Base-by-base conservation (phyloP, 2,888 invertebrate genomes). In the Timema cristinae region DNA sequence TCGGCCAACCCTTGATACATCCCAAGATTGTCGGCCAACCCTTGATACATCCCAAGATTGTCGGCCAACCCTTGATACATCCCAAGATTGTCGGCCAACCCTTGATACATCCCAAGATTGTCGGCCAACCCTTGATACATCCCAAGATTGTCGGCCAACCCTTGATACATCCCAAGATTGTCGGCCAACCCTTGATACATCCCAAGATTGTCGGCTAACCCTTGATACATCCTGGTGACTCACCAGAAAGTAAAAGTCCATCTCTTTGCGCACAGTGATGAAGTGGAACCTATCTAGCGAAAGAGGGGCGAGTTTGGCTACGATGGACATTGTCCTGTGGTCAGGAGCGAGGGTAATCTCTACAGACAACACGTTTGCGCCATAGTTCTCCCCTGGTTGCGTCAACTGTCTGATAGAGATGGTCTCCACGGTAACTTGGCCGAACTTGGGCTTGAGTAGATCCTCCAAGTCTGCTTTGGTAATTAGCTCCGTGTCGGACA, bases 391-490 rank as follows among this genome's bases (percentile, higher is more conserved):
- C 9, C 63, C 63, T 13, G 63, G 7, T 7, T 8, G 10, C 11
- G 63, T 63, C 32, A 63, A 13, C 6, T 32, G 63, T 2, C 10
- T 47, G 47, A 10, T 63, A 6, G 63, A 47, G 63, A 63, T 47
- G 16, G 32, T 63, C 63, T 63, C 63, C 63, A 63, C 63, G 4
- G 32, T 32, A 2, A 32, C 32, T 32, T 32, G 32, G 32, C 32
- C 32, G 4, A 32, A 32, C n/a, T 47, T 47, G n/a, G 47, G 4
- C 63, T 63, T 32, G 47, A 63, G 63, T 48, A 63, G 8, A 16
- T 63, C 63, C 63, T 63, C 63, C 63, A 63, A 48, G 63, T 63
- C 63, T 1, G 32, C 32, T 47, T 32, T 63, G 32, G 63, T 63
- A 63, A 2, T 16, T 32, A 32, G 4, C 32, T 32, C 32, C 32